A percentile compares a stretch with the other conserved stretches of the same genome.
phyloP scores from a whole-genome alignment of 2,888 invertebrate species.

The Noctua janthe region DNA sequence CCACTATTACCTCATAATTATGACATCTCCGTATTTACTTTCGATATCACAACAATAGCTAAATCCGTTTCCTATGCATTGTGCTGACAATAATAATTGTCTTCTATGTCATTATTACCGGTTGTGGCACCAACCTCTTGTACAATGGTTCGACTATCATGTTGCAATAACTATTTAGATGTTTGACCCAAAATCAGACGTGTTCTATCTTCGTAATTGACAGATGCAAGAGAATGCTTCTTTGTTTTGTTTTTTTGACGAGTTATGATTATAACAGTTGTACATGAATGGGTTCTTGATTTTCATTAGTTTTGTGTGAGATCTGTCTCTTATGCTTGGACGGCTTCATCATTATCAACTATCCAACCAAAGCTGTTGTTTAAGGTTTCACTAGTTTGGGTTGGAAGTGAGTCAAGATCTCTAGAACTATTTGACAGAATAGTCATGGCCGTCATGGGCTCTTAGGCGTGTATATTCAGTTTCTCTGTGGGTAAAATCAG shows the following conservation, averaged over 20 bases:
- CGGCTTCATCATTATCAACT: background rate
- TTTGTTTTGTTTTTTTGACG: conserved; percentile 53
- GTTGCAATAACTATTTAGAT: conserved; percentile 77
- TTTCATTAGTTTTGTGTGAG: conserved; percentile 2
- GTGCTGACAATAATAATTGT: conserved; percentile 64
- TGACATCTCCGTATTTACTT: conserved; percentile 59
- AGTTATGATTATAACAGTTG: conserved; percentile 28
- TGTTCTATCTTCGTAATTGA: conserved; percentile 77
- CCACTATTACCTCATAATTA: conserved; percentile 44
- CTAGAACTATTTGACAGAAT: background rate
- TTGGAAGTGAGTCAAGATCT: background rate
- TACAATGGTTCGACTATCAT: conserved; percentile 70
- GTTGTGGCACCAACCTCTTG: conserved; percentile 41
- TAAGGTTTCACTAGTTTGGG: background rate
- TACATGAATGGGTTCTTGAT: background rate
- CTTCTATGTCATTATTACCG: conserved; percentile 60
- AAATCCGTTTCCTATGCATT: conserved; percentile 65
- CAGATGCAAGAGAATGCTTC: conserved; percentile 68
- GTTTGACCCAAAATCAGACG: conserved; percentile 73
- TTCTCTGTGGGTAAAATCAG: background rate
- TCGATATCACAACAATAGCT: conserved; percentile 56
- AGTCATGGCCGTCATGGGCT: background rate
- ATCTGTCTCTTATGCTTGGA: background rate
- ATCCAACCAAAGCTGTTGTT: background rate
- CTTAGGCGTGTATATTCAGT: background rate